These are phyloP conservation scores for Picus viridis DNA, from an alignment of 2,797 vertebrate genomes.

Conservation along the genomic window DNA sequence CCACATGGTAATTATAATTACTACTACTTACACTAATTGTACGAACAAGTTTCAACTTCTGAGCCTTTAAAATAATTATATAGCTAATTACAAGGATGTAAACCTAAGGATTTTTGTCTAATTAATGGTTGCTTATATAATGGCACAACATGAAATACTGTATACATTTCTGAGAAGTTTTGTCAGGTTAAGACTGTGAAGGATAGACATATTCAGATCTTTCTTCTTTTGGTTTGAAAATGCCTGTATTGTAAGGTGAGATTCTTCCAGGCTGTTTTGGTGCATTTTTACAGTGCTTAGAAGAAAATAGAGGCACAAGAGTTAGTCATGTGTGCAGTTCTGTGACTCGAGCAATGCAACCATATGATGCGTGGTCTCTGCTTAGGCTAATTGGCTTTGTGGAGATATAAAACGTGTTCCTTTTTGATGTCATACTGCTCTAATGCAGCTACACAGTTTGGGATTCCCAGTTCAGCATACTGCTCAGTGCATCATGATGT, in stretches of 20 bases:
- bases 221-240: background rate
- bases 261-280: background rate
- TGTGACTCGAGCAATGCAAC: background rate
- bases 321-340: background rate
- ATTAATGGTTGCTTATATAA: constrained; percentile 3
- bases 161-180: background rate
- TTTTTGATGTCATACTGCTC: background rate
- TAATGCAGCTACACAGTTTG: background rate
- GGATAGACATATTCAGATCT: background rate
- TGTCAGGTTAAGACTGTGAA: background rate
- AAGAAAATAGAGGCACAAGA: background rate
- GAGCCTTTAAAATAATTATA: constrained; percentile 15
- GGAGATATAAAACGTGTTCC: background rate
- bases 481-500: background rate
- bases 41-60: background rate
- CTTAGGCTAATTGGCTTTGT: background rate
- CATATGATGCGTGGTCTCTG: background rate
- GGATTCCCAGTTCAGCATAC: background rate
- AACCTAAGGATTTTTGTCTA: background rate
- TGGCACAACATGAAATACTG: background rate
- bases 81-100: constrained; percentile 7
- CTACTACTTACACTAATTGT: constrained; percentile 2
- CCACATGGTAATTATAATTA: background rate
- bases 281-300: background rate
- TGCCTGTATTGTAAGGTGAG: background rate